Evolutionary conservation across 2,888 invertebrate species (phyloP), one percentile per base, ranked within the genome.

Genomic region (Dichetophora obliterata): DNA sequence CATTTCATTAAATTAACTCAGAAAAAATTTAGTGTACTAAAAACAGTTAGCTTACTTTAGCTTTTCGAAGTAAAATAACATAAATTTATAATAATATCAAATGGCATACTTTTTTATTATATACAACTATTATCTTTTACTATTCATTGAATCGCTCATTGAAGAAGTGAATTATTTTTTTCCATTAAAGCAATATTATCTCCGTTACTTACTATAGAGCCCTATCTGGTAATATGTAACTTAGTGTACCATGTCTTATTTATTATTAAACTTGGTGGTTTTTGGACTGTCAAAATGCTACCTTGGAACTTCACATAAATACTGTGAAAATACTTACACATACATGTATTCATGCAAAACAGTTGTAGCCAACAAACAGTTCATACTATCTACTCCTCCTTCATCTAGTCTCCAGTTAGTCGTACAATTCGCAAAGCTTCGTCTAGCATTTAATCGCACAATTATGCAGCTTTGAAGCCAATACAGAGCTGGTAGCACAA

Each of bases 291-390:
- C 27, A 14, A 27, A 22, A 2, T 27, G 68, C 50, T 50, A 50
- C 68, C 68, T 68, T 68, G 68, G 50, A 50, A 68, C 24, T 48
- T 68, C 50, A 22, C 27, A 27, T 50, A 50, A 50, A 63, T 63
- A 48, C 43, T 48, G 68, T 22, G 22, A 66, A 14, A 6, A 37
- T 19, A 9, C 37, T 16, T 24, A 24, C 4, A 68, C 68, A 43
- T 2, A 24, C 4, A 68, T 50, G 14, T 2, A 43, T 43, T 14
- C 68, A 19, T 22, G 66, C 50, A 16, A 48, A 27, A 24, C 24
- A 34, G 14, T 34, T 31, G 34, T 31, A 63, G 61, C 19, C 54
- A 54, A 61, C 61, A 61, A 22, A 5, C 16, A 14, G 22, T 14
- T 5, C 6, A 31, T 34, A n/a, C 31, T 3, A 27, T n/a, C 34